Evolutionary conservation across 1,140 invertebrate genomes (phyloP).

Genomic region (Scylla paramamosain): DNA sequence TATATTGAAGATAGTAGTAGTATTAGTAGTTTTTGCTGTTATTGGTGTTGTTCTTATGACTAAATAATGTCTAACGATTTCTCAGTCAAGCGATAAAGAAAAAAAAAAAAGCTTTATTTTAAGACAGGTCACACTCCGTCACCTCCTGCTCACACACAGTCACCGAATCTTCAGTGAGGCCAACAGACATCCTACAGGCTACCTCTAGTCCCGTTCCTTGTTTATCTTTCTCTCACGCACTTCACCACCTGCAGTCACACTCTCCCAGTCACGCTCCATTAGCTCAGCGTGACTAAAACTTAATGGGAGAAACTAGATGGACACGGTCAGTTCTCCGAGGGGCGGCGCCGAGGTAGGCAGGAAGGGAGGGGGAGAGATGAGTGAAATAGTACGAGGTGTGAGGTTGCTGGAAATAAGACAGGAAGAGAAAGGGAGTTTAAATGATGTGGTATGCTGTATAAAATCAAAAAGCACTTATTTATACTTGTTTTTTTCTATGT

Average conservation of each 20-base stretch:
- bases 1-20: background rate
- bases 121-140: too few species aligned
- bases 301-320: conserved; percentile 13
- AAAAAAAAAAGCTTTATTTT: too few species aligned
- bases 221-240: background rate
- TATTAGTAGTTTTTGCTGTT: background rate
- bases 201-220: background rate
- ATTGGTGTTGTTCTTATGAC: background rate
- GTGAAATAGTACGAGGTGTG: too few species aligned
- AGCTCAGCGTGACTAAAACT: background rate
- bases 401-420: too few species aligned
- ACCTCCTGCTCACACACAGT: too few species aligned
- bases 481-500: too few species aligned
- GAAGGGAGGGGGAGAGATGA: background rate
- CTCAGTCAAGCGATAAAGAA: too few species aligned
- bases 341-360: background rate
- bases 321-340: background rate
- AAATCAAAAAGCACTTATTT: too few species aligned
- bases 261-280: background rate
- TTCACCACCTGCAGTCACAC: background rate
- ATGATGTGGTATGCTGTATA: too few species aligned
- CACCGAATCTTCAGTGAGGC: too few species aligned
- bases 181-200: background rate
- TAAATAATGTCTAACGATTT: background rate
- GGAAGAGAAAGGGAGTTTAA: too few species aligned